Percentiles rank a stretch among this genome's conserved stretches.
These are phyloP conservation scores for Microctenopoma lineatum DNA, from an alignment of 2,797 vertebrate genomes.

Conservation along the genomic window DNA sequence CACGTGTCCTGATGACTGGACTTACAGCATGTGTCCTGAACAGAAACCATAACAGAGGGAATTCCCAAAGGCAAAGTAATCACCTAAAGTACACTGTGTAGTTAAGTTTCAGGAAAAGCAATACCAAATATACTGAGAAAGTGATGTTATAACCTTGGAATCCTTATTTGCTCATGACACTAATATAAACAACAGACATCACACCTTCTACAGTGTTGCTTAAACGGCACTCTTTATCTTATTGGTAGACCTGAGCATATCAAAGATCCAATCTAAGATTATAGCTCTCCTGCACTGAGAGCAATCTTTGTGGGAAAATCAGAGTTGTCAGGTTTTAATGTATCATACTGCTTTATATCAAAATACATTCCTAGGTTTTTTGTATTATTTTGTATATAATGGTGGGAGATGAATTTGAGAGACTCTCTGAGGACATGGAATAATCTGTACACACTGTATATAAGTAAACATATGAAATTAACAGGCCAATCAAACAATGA, in stretches of 20 bases:
- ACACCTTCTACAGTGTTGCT: neutral
- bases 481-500: neutral
- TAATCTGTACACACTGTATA: too few relatives aligned
- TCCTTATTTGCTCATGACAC: neutral
- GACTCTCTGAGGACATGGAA: too few relatives aligned
- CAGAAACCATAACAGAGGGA: conserved; percentile 42
- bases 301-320: too few relatives aligned
- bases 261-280: too few relatives aligned
- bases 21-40: neutral
- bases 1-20: neutral
- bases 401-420: too few relatives aligned
- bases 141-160: neutral
- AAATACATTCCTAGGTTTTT: too few relatives aligned
- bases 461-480: too few relatives aligned
- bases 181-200: neutral
- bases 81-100: too few relatives aligned
- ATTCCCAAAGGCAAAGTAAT: conserved; percentile 34
- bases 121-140: conserved; percentile 3
- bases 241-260: neutral
- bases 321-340: too few relatives aligned
- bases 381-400: too few relatives aligned
- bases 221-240: neutral
- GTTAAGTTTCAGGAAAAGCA: conserved; percentile 5
- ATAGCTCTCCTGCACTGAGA: too few relatives aligned
- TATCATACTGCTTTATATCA: too few relatives aligned